Conservation (phyloP, 2,888 invertebrate species). For the Pandemis corylana region DNA sequence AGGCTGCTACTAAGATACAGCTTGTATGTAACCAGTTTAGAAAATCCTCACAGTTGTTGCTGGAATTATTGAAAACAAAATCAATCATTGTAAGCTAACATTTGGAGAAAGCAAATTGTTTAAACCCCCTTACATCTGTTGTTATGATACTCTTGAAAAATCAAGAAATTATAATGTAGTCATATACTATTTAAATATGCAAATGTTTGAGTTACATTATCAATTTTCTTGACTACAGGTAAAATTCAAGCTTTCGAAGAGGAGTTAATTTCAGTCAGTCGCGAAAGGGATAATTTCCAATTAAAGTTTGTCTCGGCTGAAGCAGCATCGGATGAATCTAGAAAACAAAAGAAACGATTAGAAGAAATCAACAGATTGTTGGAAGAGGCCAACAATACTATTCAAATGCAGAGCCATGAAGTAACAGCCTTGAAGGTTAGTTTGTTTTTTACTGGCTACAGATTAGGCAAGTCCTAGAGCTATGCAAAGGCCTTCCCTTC, state of each 20-base stretch:
- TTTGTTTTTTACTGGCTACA: conserved; percentile 7
- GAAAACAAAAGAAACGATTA: conserved; percentile 82
- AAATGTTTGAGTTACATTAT: too few species aligned
- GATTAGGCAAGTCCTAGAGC: too few species aligned
- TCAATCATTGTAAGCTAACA: not conserved
- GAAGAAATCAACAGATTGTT: conserved; percentile 80
- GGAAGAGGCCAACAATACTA: conserved; percentile 70
- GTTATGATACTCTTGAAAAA: too few species aligned
- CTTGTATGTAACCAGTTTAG: too few species aligned
- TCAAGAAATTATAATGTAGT: too few species aligned
- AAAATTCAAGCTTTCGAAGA: conserved; percentile 79
- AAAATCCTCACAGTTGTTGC: not conserved
- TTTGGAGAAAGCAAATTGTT: not conserved
- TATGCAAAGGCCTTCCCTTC: too few species aligned
- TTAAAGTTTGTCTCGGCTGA: conserved; percentile 79
- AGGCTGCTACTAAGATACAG: too few species aligned
- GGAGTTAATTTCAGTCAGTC: conserved; percentile 74
- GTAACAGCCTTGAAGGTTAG: conserved; percentile 73
- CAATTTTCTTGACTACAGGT: conserved; percentile 52
- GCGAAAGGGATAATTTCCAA: conserved; percentile 78
- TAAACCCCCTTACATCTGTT: too few species aligned
- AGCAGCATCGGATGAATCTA: conserved; percentile 82
- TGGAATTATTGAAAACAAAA: too few species aligned
- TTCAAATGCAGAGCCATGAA: conserved; percentile 77
- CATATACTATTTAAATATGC: too few species aligned